Evolutionary conservation across 2,113 vertebrate genomes (phyloP), one percentile per base, ranked within the genome.

Genomic region (Pteronura brasiliensis): DNA sequence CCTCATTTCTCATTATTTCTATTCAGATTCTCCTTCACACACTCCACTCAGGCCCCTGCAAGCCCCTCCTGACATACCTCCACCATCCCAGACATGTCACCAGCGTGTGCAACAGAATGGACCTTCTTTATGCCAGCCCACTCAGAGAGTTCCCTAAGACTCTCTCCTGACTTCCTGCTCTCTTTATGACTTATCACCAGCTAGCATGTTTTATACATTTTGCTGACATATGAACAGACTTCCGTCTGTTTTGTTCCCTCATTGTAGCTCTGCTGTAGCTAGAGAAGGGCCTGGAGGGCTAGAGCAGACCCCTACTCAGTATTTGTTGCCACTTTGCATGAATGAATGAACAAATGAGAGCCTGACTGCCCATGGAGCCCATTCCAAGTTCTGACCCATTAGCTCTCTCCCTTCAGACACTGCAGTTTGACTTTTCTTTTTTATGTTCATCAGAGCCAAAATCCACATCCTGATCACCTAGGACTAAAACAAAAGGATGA

Each of bases 331-430:
- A 31, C 42, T 87, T 57, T 27, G 36, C 6, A 4, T 1, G 9
- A 44, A 69, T 34, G 34, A 87, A 59, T 3, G 12, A 21, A 88
- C 1, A 0, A 34, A 36, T 6, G n/a, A 69, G 27, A 72, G 20
- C 29, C 44, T 42, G 36, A 10, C 36, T 34, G 15, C 29, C 21
- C 15, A 14, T 0, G 7, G 23, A 84, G 44, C 4, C 39, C 0
- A 0, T 57, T 34, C 65, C 49, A 29, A 61, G 4, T 47, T 31
- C 44, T 44, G 44, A 86, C 10, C 25, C 92, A 11, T 52, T 25
- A 57, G 23, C 23, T 34, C 7, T 67, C 69, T 49, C 23, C 25
- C 52, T 96, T 69, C 36, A 47, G 67, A 94, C 29, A 11, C 44
- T 23, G 8, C 10, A 17, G 39, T 34, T 55, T 63, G 63, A 87